phyloP scores from a whole-genome alignment of 2,797 vertebrate species.

The Okamejei kenojei region DNA sequence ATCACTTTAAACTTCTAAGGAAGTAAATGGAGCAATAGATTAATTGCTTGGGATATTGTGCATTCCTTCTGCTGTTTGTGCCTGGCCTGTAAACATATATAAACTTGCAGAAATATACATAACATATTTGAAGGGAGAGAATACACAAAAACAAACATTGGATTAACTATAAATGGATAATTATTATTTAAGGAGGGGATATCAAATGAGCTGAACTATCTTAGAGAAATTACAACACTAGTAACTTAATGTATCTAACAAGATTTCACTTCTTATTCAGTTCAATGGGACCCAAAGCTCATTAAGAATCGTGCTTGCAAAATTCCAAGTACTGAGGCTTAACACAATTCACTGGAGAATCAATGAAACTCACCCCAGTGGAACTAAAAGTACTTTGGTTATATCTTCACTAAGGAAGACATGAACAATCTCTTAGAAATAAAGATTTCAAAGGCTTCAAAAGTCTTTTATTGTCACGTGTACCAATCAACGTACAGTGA shows the following conservation, averaged over 20 bases:
- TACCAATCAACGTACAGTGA: no score
- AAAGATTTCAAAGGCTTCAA: no score
- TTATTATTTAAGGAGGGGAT: neutral
- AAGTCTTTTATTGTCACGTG: no score
- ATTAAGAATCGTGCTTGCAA: neutral
- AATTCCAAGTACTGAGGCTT: neutral
- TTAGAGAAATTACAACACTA: neutral
- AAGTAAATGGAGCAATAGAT: no score
- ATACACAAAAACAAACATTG: neutral
- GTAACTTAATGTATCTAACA: neutral
- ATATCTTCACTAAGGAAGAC: no score
- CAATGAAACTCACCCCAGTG: neutral
- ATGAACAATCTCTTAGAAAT: no score
- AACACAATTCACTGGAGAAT: neutral
- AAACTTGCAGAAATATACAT: neutral
- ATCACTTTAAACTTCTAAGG: no score
- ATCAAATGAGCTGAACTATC: neutral
- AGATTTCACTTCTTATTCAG: slow-evolving; percentile 19
- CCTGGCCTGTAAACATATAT: no score
- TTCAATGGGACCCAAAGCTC: neutral
- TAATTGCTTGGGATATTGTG: no score
- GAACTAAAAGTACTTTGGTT: neutral
- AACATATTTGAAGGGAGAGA: no score
- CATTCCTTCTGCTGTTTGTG: no score
- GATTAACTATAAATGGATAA: neutral